phyloP scores from a whole-genome alignment of 2,113 vertebrate genomes.

The Jaculus jaculus region DNA sequence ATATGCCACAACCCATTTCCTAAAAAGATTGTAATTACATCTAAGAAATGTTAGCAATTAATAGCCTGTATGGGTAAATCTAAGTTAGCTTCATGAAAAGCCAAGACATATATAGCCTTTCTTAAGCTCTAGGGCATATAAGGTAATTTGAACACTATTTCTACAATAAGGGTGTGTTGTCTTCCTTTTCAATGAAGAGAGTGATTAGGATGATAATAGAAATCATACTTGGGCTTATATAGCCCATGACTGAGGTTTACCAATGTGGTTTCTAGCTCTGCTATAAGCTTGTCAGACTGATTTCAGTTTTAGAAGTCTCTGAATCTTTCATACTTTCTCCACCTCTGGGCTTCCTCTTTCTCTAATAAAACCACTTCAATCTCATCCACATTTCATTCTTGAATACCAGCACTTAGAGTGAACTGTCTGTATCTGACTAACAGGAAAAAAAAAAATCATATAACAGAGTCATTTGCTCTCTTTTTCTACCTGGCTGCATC shows the following conservation, averaged over 20 bases:
- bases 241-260: constrained; percentile 43
- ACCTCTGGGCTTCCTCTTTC: constrained; percentile 55
- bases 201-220: constrained; percentile 67
- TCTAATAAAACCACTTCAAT: constrained; percentile 62
- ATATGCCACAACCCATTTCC: constrained; percentile 45
- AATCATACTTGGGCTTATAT: constrained; percentile 60
- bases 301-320: constrained; percentile 45
- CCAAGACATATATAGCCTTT: constrained; percentile 34
- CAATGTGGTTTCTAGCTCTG: constrained; percentile 39
- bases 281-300: background rate
- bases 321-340: constrained; percentile 24
- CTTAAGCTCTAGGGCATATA: constrained; percentile 32
- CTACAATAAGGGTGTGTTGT: constrained; percentile 47
- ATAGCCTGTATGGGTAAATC: constrained; percentile 10
- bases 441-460: constrained; percentile 41
- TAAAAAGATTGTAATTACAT: constrained; percentile 67
- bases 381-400: constrained; percentile 24
- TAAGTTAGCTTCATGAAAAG: constrained; percentile 58
- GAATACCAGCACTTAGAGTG: constrained; percentile 52
- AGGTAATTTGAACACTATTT: constrained; percentile 64
- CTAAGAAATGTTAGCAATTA: constrained; percentile 65
- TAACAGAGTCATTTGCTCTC: constrained; percentile 48
- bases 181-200: constrained; percentile 60
- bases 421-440: constrained; percentile 46
- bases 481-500: constrained; percentile 22